Conservation (phyloP, 2,113 vertebrate species). For the Agelaius tricolor region DNA sequence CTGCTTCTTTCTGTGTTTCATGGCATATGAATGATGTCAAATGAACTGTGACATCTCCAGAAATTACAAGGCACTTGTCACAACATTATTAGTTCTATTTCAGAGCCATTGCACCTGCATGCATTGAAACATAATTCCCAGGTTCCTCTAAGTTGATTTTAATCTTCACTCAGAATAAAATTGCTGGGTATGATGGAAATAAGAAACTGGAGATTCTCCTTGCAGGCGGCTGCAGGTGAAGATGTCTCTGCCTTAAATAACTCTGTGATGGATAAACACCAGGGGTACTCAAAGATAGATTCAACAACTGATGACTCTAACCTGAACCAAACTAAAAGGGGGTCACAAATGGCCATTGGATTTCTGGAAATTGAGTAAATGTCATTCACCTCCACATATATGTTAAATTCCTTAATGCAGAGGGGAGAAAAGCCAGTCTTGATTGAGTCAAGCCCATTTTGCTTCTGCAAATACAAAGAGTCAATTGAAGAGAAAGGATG, state of each 20-base stretch:
- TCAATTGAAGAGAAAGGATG: slow-evolving; percentile 62
- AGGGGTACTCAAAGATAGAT: neutral
- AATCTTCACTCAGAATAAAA: neutral
- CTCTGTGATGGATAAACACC: neutral
- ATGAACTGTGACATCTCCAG: neutral
- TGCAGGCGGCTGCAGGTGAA: neutral
- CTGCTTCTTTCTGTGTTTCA: neutral
- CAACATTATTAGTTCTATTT: neutral
- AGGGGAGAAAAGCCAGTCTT: slow-evolving; percentile 21
- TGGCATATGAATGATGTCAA: neutral
- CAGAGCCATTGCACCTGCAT: neutral
- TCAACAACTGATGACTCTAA: neutral
- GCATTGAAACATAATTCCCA: neutral
- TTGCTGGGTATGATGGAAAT: neutral
- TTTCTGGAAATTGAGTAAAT: neutral
- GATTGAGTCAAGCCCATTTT: slow-evolving; percentile 50
- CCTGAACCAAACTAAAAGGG: neutral
- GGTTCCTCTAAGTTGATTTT: neutral
- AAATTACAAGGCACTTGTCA: neutral
- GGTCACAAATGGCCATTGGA: neutral
- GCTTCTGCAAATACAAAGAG: slow-evolving; percentile 63
- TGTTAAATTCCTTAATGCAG: slow-evolving; percentile 36
- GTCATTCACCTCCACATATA: neutral
- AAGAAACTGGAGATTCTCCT: neutral
- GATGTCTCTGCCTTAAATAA: neutral